Conservation (phyloP, 35 echinoderm and acorn worm species). For the Ophiothrix spiculata region DNA sequence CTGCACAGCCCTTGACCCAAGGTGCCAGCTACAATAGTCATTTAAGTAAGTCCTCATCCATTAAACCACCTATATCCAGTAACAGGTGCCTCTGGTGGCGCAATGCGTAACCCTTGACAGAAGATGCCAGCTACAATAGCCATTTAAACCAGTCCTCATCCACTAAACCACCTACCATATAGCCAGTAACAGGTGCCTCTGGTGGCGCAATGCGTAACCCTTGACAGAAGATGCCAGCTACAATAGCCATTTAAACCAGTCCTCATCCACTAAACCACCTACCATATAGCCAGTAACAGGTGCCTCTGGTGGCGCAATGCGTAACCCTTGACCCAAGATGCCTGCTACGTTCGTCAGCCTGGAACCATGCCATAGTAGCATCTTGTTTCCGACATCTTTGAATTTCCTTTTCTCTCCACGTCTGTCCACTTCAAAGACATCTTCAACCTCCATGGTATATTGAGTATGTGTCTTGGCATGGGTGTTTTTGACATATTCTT, state of each 20-base stretch:
- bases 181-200: too few relatives aligned
- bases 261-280: too few relatives aligned
- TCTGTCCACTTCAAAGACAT: conserved; percentile 69
- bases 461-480: conserved; percentile 91
- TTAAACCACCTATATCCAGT: too few relatives aligned
- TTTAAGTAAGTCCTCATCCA: too few relatives aligned
- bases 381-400: conserved; percentile 67
- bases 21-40: too few relatives aligned
- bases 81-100: conserved; percentile 95
- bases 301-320: conserved; percentile 93
- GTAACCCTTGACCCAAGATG: conserved; percentile 79
- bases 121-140: conserved; percentile 94
- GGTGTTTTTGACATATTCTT: conserved; percentile 59
- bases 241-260: too few relatives aligned
- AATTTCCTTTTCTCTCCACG: conserved; percentile 53
- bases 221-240: too few relatives aligned
- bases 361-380: conserved; percentile 93
- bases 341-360: conserved; percentile 86
- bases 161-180: too few relatives aligned
- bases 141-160: too few relatives aligned
- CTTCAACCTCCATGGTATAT: conserved; percentile 71
- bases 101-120: conserved; percentile 88
- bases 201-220: too few relatives aligned
- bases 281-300: conserved; percentile 99
- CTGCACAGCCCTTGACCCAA: too few relatives aligned